Evolutionary conservation across 2,888 invertebrate genomes (phyloP).

Genomic region (Drosophila mimetica): DNA sequence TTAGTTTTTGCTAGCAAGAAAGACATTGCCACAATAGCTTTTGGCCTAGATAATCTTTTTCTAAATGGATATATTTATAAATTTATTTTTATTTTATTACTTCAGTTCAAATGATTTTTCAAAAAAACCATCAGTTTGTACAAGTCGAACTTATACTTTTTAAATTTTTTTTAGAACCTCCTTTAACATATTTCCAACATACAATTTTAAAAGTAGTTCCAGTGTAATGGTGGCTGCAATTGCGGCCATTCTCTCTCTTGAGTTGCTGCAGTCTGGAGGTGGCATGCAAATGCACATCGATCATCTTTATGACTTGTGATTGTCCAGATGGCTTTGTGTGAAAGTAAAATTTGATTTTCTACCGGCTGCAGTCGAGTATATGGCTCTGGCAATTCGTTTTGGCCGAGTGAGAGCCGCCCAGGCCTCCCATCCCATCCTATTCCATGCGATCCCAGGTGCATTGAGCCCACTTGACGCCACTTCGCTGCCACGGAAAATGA

Average conservation of each 20-base stretch:
- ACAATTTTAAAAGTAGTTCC: neutral
- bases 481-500: constrained; percentile 2
- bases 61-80: no score
- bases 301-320: constrained; percentile 69
- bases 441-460: constrained; percentile 10
- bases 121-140: no score
- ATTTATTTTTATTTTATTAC: no score
- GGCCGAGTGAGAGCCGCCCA: constrained; percentile 58
- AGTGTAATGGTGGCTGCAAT: constrained; percentile 47
- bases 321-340: constrained; percentile 65
- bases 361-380: constrained; percentile 45
- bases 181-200: no score
- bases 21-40: no score
- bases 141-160: neutral
- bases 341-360: constrained; percentile 72
- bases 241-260: constrained; percentile 54
- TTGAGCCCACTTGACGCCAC: constrained; percentile 15
- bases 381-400: constrained; percentile 55
- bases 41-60: no score
- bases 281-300: constrained; percentile 77
- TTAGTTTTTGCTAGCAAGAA: no score
- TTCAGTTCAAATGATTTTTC: no score
- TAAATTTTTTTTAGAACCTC: no score
- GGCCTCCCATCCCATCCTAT: neutral
- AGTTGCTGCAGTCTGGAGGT: constrained; percentile 32